Base-by-base conservation (phyloP, 2,113 vertebrate species). In the Lagopus leucura region DNA sequence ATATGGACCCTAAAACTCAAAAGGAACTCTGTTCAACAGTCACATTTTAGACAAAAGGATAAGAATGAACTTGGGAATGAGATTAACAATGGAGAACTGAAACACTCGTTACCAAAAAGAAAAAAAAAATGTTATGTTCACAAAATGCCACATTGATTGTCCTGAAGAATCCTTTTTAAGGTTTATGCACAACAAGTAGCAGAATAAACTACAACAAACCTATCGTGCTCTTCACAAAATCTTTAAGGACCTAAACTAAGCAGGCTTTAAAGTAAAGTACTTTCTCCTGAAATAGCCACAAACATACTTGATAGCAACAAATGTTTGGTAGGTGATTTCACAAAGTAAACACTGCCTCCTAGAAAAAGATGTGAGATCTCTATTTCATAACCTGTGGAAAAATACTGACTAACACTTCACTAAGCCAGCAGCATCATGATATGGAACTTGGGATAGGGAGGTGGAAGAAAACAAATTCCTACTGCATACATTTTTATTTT, bases 41-140 rank as follows among this genome's bases (percentile, higher is more conserved):
- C 93, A 95, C 94, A 94, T 86, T 94, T 93, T 77, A 94, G 92
- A 95, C 92, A 86, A 88, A 82, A 95, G 93, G 85, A 91, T 69
- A n/a, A 95, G 7, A 45, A 95, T 95, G 92, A 88, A 81, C 5
- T 67, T 60, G 42, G 93, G 60, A 83, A 96, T 95, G 92, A 92
- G 50, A 66, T 86, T 71, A 96, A 96, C 88, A 74, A 94, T 93
- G 93, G 82, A 94, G 88, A 94, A 61, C 92, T 12, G 11, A 86
- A 93, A 93, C 72, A 94, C 9, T 90, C 30, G 72, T 52, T 63
- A 74, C 38, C 13, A 77, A 50, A 57, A 58, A 57, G 17, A 57
- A 90, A 88, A 86, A 86, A 69, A 90, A 76, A 60, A 57, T 1
- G 32, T 19, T 17, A 82, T 36, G 47, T 74, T 87, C 50, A 94